Evolutionary conservation across 1,140 invertebrate genomes (phyloP), one percentile per base, ranked within the genome.

Genomic region (Sesamia nonagrioides): DNA sequence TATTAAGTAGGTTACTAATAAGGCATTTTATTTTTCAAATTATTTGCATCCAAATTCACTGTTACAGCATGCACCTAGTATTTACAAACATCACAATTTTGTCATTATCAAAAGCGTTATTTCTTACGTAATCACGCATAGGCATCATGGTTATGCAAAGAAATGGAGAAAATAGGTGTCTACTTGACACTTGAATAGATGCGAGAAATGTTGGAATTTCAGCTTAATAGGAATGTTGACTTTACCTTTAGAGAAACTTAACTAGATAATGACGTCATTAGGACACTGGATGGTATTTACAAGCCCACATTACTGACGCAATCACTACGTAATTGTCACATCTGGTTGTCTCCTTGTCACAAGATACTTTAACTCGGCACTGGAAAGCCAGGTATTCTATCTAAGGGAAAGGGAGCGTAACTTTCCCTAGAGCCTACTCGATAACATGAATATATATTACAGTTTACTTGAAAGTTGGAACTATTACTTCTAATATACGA

Each of bases 391-490:
- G 33, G 5, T 63, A 18, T 52, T 40, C 15, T 40, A 68, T n/a
- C 27, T 68, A 42, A 68, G 45, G 48, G 61, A 77, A 77, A 77
- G 60, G 74, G 60, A 66, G 42, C 61, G 54, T 63, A 75, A 76
- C 74, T 76, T 76, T 76, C 74, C 48, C 74, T 66, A 52, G 74
- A 52, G 48, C 6, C 74, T 66, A 18, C 45, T 66, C 60, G 48
- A 52, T 66, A 66, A 35, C 45, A 37, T 76, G 45, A 76, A 76
- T 54, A 66, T 76, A 60, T 76, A 76, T 76, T 66, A 54, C 60
- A 6, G 27, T 66, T 63, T 60, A 66, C 45, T 63, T 54, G 74
- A 61, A 60, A 75, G 27, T 54, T 35, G 17, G 18, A n/a, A 60
- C 9, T 61, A 61, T 21, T 42, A 37, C 27, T 27, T 27, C 27